phyloP scores from a whole-genome alignment of 2,113 vertebrate species.

The Poecile atricapillus region DNA sequence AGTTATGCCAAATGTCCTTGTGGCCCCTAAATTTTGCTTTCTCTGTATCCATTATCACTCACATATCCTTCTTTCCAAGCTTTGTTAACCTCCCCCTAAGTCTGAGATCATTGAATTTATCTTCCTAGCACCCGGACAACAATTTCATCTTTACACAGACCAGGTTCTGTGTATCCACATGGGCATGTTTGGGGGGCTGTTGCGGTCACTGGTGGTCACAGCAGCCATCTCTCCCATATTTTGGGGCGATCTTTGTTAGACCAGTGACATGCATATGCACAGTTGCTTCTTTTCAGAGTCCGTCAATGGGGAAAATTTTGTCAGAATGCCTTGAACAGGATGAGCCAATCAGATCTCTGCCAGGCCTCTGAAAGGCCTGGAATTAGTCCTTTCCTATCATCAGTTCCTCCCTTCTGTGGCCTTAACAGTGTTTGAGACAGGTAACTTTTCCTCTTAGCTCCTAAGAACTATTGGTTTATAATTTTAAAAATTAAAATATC shows the following conservation, averaged over 20 bases:
- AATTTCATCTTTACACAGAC: too few relatives aligned
- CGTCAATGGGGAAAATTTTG: background rate
- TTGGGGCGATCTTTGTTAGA: background rate
- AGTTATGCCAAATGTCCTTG: background rate
- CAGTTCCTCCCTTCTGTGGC: background rate
- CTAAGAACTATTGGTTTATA: background rate
- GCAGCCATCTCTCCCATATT: background rate
- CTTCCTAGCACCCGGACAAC: rapidly evolving
- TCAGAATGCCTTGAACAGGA: background rate
- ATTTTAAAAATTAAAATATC: background rate
- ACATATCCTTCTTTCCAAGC: background rate
- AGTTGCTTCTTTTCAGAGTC: background rate
- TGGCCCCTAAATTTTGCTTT: background rate
- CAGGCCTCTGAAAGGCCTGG: background rate
- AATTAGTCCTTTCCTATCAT: background rate
- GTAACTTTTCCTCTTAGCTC: background rate
- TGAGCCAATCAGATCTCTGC: too few relatives aligned
- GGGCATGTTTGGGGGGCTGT: rapidly evolving
- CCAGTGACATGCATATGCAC: background rate
- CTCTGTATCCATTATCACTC: too few relatives aligned
- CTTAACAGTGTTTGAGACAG: background rate
- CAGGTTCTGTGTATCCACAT: background rate
- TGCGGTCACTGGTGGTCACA: background rate
- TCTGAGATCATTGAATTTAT: background rate
- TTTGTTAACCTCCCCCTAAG: background rate